Conservation (phyloP, 2,797 vertebrate genomes). For the Liasis olivaceus region DNA sequence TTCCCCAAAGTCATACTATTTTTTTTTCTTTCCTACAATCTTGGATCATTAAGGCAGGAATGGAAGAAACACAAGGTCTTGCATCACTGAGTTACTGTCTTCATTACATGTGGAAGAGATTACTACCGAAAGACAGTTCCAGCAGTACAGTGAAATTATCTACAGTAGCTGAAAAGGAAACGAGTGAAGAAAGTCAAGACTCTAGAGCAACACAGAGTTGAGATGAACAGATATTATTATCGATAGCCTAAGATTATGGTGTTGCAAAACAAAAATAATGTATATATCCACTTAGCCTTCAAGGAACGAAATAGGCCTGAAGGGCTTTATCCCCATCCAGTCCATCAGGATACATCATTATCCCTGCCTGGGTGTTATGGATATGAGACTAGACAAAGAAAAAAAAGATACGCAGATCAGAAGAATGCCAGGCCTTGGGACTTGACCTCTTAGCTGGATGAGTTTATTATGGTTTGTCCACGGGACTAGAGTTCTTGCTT, state of each 20-base stretch:
- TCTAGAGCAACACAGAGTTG: background rate
- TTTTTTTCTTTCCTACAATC: background rate
- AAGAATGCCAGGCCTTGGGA: background rate
- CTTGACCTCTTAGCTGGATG: background rate
- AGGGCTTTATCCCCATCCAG: background rate
- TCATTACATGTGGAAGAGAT: background rate
- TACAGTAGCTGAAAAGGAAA: background rate
- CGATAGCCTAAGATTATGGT: background rate
- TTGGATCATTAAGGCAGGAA: background rate
- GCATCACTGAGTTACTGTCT: background rate
- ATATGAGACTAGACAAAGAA: background rate
- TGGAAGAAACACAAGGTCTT: background rate
- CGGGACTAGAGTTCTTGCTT: conserved; percentile 21
- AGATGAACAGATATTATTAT: background rate
- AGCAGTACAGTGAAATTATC: background rate
- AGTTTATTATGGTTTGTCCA: background rate
- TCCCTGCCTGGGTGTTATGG: too few species aligned
- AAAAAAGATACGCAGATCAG: too few species aligned
- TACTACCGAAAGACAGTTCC: background rate
- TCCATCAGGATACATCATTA: background rate
- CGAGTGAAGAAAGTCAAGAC: background rate
- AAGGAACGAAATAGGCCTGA: background rate
- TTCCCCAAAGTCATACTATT: background rate
- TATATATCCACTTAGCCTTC: background rate
- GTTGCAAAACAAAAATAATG: background rate